A percentile compares a stretch with the other conserved stretches of the same genome.
phyloP scores from a whole-genome alignment of 2,113 vertebrate species.

The Zapornia atra region DNA sequence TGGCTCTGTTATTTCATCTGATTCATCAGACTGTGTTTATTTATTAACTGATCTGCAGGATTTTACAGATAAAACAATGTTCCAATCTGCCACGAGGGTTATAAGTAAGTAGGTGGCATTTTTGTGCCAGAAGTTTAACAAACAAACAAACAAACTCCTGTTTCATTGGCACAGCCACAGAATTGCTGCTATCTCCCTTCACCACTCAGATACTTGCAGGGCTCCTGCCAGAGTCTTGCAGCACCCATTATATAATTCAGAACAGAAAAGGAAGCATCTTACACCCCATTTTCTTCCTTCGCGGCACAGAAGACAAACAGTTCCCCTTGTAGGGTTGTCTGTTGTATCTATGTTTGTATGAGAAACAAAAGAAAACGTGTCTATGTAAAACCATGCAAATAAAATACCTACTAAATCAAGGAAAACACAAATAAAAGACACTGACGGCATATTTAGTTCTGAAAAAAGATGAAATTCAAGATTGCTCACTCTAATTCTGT shows the following conservation, averaged over 20 bases:
- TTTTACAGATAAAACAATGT: slow-evolving; percentile 39
- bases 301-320: background rate
- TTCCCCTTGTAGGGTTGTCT: background rate
- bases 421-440: background rate
- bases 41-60: slow-evolving; percentile 37
- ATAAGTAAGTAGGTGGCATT: slow-evolving; percentile 43
- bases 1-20: background rate
- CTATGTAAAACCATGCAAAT: background rate
- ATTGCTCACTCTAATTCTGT: background rate
- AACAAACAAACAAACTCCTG: slow-evolving; percentile 10
- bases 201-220: background rate
- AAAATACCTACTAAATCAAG: background rate
- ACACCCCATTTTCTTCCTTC: background rate
- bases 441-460: background rate
- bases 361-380: background rate
- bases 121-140: slow-evolving; percentile 32
- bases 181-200: background rate
- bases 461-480: rapidly evolving
- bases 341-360: background rate
- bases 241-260: background rate
- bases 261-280: background rate
- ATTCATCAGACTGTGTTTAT: slow-evolving; percentile 34
- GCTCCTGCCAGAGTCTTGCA: background rate
- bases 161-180: background rate
- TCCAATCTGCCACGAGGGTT: slow-evolving; percentile 15